Evolutionary conservation across 2,888 invertebrate species (phyloP).

Genomic region (Tenthredo livida): DNA sequence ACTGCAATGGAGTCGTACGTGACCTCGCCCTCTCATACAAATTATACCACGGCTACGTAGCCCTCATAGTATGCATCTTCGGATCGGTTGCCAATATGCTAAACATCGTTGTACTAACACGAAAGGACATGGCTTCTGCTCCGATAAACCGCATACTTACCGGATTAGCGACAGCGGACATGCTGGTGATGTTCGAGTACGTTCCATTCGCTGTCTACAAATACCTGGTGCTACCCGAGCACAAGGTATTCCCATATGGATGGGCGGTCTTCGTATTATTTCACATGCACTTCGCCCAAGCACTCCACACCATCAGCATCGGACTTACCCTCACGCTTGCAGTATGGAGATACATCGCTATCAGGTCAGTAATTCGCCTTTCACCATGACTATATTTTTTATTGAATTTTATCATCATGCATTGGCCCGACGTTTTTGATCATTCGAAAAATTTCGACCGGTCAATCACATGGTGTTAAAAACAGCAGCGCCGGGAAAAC

Average conservation of each 20-base stretch:
- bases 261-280: slow-evolving; percentile 88
- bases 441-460: background rate
- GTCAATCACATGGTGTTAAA: background rate
- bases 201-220: slow-evolving; percentile 87
- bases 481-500: no score
- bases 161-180: slow-evolving; percentile 92
- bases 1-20: slow-evolving; percentile 82
- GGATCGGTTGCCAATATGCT: slow-evolving; percentile 92
- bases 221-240: slow-evolving; percentile 83
- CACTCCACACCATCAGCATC: slow-evolving; percentile 91
- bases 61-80: slow-evolving; percentile 91
- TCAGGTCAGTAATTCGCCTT: slow-evolving; percentile 82
- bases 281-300: slow-evolving; percentile 90
- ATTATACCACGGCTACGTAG: slow-evolving; percentile 90
- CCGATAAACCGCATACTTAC: slow-evolving; percentile 94
- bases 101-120: slow-evolving; percentile 92
- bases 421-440: slow-evolving; percentile 3
- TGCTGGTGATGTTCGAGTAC: slow-evolving; percentile 94
- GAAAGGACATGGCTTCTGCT: slow-evolving; percentile 89
- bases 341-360: slow-evolving; percentile 92
- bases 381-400: background rate
- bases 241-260: slow-evolving; percentile 84
- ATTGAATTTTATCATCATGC: slow-evolving; percentile 20
- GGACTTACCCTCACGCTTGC: slow-evolving; percentile 90
- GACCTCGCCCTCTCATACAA: slow-evolving; percentile 84